A percentile compares a stretch with the other conserved stretches of the same genome.
phyloP scores from a whole-genome alignment of 2,888 invertebrate genomes.

The Drosophila putrida region DNA sequence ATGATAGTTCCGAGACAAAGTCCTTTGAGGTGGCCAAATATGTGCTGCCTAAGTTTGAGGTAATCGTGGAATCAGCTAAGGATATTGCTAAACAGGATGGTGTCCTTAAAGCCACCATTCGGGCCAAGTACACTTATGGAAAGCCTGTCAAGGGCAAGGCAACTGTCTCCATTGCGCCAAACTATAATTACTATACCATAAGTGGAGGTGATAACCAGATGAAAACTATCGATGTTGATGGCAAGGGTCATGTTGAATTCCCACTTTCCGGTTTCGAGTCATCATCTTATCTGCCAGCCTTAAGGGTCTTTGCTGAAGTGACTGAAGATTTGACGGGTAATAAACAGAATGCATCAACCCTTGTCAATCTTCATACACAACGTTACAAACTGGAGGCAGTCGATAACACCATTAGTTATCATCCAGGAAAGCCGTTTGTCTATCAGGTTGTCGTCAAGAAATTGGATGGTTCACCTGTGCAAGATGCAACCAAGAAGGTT shows the following conservation, averaged over 20 bases:
- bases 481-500: conserved; percentile 87
- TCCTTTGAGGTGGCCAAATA: conserved; percentile 92
- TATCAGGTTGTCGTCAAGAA: conserved; percentile 91
- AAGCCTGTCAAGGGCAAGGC: conserved; percentile 94
- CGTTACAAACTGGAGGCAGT: conserved; percentile 91
- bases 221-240: conserved; percentile 89
- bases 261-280: conserved; percentile 89
- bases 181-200: conserved; percentile 47
- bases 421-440: conserved; percentile 93
- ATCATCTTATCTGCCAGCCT: conserved; percentile 86
- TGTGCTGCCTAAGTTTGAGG: conserved; percentile 96
- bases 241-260: conserved; percentile 90
- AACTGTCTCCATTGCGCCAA: conserved; percentile 87
- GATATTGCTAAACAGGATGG: conserved; percentile 93
- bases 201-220: conserved; percentile 85
- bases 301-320: conserved; percentile 91
- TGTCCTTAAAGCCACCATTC: conserved; percentile 91
- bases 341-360: conserved; percentile 91
- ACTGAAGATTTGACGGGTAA: conserved; percentile 94
- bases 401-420: conserved; percentile 93
- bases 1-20: conserved; percentile 57
- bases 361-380: conserved; percentile 91
- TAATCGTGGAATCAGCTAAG: conserved; percentile 92
- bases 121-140: conserved; percentile 95
- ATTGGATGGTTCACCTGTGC: conserved; percentile 90